A percentile compares a stretch with the other conserved stretches of the same genome.
Conservation (phyloP, 1,140 invertebrate genomes). For the Grapholita molesta region DNA sequence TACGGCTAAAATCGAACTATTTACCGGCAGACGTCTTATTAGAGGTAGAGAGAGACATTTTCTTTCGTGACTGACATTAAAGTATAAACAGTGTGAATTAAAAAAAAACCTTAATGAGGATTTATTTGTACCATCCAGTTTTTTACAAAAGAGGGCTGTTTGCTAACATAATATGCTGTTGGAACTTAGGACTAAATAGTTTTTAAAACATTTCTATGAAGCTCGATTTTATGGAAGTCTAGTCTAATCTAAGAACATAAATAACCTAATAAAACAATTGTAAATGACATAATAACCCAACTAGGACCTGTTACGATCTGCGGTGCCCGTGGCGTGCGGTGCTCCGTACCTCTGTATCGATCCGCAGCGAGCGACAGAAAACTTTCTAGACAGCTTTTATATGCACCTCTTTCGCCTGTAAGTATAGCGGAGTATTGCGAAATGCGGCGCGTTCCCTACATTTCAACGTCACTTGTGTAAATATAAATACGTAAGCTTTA, state of each 20-base stretch:
- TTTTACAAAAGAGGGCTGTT: no score
- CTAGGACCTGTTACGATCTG: slow-evolving; percentile 51
- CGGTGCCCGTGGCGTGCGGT: slow-evolving; percentile 54
- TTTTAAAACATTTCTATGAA: no score
- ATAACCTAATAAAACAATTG: neutral
- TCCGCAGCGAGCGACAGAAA: slow-evolving; percentile 72
- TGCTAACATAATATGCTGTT: no score
- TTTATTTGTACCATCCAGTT: no score
- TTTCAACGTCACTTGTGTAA: slow-evolving; percentile 1
- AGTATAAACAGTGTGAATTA: no score
- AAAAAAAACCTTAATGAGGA: no score
- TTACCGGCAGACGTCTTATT: no score
- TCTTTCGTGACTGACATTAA: no score
- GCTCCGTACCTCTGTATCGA: slow-evolving; percentile 66
- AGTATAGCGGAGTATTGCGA: slow-evolving; percentile 51
- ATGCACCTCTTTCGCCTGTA: slow-evolving; percentile 70
- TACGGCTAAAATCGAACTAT: no score
- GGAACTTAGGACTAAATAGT: no score
- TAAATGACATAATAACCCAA: slow-evolving; percentile 72
- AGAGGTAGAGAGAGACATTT: no score
- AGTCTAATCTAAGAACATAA: neutral
- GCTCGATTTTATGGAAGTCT: neutral
- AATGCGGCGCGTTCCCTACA: slow-evolving; percentile 26
- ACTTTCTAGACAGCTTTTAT: slow-evolving; percentile 80
- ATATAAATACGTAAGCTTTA: neutral